phyloP scores from a whole-genome alignment of 2,888 invertebrate species.

The Nemotelus pantherinus region DNA sequence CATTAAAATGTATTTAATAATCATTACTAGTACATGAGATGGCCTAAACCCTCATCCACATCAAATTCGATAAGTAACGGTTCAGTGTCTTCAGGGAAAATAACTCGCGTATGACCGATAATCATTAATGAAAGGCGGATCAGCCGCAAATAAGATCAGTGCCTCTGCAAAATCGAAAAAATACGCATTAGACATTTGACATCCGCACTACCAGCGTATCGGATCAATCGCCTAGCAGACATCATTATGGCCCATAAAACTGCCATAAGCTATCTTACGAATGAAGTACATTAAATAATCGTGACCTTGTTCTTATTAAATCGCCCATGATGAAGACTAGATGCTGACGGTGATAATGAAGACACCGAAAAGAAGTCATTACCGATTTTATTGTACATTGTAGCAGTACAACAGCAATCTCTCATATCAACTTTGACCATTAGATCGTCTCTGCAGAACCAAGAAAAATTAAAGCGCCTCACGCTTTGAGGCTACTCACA shows the following conservation, averaged over 20 bases:
- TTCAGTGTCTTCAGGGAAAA: too few relatives aligned
- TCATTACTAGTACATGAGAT: too few relatives aligned
- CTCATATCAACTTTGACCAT: not conserved
- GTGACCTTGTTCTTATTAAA: conserved; percentile 37
- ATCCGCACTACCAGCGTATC: not conserved
- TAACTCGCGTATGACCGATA: too few relatives aligned
- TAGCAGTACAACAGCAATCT: not conserved
- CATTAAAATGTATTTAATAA: too few relatives aligned
- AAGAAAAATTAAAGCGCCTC: conserved; percentile 1
- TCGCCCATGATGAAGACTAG: conserved; percentile 3
- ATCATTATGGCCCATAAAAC: not conserved
- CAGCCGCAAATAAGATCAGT: not conserved
- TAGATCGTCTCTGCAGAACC: not conserved
- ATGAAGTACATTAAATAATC: conserved; percentile 15
- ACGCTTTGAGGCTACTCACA: not conserved
- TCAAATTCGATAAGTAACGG: too few relatives aligned
- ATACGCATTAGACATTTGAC: not conserved
- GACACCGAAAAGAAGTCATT: conserved; percentile 20
- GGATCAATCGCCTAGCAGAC: not conserved
- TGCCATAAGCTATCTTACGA: conserved; percentile 8
- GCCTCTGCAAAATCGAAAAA: not conserved
- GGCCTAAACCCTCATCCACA: too few relatives aligned
- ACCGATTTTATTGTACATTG: not conserved
- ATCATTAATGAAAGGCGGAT: not conserved
- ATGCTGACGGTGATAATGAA: conserved; percentile 15